Percentiles rank a stretch among this genome's conserved stretches.
Conservation (phyloP, 1,140 invertebrate species). For the Macrobrachium nipponense region DNA sequence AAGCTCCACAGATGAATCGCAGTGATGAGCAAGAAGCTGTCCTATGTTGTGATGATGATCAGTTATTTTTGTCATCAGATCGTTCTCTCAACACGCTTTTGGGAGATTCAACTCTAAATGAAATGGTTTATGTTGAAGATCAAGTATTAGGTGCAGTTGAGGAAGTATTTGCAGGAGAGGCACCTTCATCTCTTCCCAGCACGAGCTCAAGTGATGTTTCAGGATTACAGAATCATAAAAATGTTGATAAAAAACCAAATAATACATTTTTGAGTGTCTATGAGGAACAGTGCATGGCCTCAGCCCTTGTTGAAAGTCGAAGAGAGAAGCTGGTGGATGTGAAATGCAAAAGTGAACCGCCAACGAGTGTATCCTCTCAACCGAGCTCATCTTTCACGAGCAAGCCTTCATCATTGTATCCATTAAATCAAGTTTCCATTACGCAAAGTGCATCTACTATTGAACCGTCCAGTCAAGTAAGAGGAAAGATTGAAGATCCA, state of each 20-base stretch:
- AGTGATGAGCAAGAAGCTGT: slow-evolving; percentile 16
- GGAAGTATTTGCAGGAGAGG: slow-evolving; percentile 43
- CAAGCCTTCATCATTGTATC: slow-evolving; percentile 12
- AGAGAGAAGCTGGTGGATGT: slow-evolving; percentile 39
- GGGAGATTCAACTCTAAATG: slow-evolving; percentile 35
- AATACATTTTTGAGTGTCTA: slow-evolving; percentile 23
- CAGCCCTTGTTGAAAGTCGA: slow-evolving; percentile 16
- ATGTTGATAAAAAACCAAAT: background rate
- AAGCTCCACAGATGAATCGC: slow-evolving; percentile 16
- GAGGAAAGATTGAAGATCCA: slow-evolving; percentile 19
- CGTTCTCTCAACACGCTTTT: slow-evolving; percentile 45
- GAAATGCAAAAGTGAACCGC: slow-evolving; percentile 52
- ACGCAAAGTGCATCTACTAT: background rate
- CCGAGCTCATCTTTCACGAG: slow-evolving; percentile 12
- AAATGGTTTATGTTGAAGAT: slow-evolving; percentile 56
- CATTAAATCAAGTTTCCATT: slow-evolving; percentile 14
- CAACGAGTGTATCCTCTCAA: background rate
- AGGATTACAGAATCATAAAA: slow-evolving; percentile 32
- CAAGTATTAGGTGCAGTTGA: slow-evolving; percentile 53
- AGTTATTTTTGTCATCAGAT: slow-evolving; percentile 41
- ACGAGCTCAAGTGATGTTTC: slow-evolving; percentile 29
- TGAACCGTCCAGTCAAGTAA: slow-evolving; percentile 10
- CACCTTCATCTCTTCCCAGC: slow-evolving; percentile 30
- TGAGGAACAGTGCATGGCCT: slow-evolving; percentile 1
- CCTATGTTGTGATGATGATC: slow-evolving; percentile 34